Percentiles rank a stretch among this genome's conserved stretches.
Conservation (phyloP, 1,140 invertebrate species). For the Apis mellifera region DNA sequence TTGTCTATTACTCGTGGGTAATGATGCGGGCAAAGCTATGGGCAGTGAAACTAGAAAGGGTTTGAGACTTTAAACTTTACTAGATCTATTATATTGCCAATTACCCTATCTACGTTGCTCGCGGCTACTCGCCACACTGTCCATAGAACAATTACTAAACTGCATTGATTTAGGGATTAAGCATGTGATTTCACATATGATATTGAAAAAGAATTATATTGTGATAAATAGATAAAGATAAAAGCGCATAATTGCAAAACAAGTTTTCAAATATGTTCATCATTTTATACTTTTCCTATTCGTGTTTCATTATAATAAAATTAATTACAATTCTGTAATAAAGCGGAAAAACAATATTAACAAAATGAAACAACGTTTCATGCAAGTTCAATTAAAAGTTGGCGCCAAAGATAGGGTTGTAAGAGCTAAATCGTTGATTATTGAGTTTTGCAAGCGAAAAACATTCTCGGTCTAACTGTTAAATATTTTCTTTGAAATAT, state of each 20-base stretch:
- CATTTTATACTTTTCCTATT: neutral
- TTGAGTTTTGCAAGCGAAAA: neutral
- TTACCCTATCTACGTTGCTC: no score
- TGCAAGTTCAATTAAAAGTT: slow-evolving; percentile 26
- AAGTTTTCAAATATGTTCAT: neutral
- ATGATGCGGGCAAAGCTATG: no score
- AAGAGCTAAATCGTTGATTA: neutral
- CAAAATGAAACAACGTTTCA: neutral
- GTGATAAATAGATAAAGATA: neutral
- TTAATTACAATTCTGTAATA: neutral
- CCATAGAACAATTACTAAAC: no score
- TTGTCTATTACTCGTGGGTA: no score
- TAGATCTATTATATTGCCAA: no score
- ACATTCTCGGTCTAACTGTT: no score
- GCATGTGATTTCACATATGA: no score
- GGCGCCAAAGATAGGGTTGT: neutral
- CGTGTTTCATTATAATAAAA: neutral
- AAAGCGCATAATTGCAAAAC: neutral
- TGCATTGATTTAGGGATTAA: no score
- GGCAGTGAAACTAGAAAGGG: no score
- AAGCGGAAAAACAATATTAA: slow-evolving; percentile 6
- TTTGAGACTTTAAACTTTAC: no score
- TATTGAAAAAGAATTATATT: no score
- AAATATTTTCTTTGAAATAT: neutral
- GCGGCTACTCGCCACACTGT: no score